Percentiles rank a stretch among this genome's conserved stretches.
Evolutionary conservation across 2,113 vertebrate species (phyloP).

Genomic region (Sapajus apella): DNA sequence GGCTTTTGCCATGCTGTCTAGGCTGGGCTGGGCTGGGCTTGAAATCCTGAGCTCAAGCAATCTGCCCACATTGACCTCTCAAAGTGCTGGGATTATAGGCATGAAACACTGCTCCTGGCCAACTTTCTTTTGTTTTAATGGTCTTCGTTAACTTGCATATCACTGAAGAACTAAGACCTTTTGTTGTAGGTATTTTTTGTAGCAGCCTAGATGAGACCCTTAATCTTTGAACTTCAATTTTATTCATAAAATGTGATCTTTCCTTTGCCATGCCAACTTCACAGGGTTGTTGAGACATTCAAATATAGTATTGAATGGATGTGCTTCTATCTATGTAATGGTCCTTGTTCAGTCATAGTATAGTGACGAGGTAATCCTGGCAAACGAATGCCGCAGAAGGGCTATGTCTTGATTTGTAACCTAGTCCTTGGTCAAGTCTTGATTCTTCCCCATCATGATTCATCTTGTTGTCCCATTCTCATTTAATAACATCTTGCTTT

Average conservation of each 20-base stretch:
- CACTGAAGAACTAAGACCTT: background rate
- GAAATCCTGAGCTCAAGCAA: too few relatives aligned
- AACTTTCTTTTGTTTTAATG: background rate
- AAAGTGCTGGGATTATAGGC: too few relatives aligned
- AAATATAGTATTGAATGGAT: background rate
- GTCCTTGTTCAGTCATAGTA: background rate
- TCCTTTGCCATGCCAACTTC: background rate
- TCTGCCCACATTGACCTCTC: too few relatives aligned
- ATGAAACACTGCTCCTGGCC: too few relatives aligned
- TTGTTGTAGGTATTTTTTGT: conserved; percentile 20
- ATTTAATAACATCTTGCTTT: conserved; percentile 25
- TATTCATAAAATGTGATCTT: background rate
- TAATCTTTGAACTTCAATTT: conserved; percentile 2
- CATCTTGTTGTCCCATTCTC: background rate
- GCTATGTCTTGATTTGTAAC: background rate
- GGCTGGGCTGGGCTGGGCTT: too few relatives aligned
- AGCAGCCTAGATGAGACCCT: background rate
- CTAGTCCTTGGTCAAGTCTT: background rate
- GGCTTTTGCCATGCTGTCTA: too few relatives aligned
- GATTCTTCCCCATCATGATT: background rate
- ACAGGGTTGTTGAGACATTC: background rate
- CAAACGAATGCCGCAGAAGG: background rate
- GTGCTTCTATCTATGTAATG: background rate
- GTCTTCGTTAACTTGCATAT: background rate
- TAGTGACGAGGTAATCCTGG: background rate